Conservation (phyloP, 23 tunicate species). For the Diplosoma virens region DNA sequence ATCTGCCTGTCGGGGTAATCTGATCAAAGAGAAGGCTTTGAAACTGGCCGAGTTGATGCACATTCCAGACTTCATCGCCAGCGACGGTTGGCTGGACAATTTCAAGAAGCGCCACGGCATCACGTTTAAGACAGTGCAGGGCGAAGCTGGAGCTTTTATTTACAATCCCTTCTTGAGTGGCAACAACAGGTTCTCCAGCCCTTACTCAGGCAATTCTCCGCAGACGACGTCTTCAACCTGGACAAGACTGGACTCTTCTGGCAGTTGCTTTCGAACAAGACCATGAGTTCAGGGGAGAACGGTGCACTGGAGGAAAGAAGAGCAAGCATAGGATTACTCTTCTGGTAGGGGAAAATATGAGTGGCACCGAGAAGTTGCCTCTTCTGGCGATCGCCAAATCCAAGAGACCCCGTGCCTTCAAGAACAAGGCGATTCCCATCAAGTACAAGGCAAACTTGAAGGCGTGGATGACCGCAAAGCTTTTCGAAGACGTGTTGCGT, state of each 20-base stretch:
- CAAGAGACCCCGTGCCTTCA: constrained; percentile 22
- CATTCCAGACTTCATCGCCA: constrained; percentile 37
- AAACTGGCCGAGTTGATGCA: too few relatives aligned
- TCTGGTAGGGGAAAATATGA: constrained; percentile 40
- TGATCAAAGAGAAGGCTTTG: too few relatives aligned
- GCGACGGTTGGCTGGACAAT: constrained; percentile 40
- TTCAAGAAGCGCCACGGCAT: constrained; percentile 44
- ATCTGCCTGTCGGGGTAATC: constrained; percentile 38
- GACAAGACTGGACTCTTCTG: constrained; percentile 37
- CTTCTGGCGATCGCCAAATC: constrained; percentile 45
- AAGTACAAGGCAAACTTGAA: constrained; percentile 37
- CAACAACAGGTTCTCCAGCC: constrained; percentile 47
- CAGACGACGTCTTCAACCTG: constrained; percentile 41
- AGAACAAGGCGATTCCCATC: constrained; percentile 40
- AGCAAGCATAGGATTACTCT: constrained; percentile 51
- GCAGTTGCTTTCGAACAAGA: constrained; percentile 30
- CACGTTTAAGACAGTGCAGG: constrained; percentile 38
- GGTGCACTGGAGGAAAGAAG: constrained; percentile 47
- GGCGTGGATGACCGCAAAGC: constrained; percentile 26
- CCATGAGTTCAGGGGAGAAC: constrained; percentile 23
- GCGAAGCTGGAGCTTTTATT: constrained; percentile 38
- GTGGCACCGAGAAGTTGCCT: constrained; percentile 44
- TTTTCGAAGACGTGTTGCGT: constrained; percentile 56
- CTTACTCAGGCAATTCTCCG: constrained; percentile 31
- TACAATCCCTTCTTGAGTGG: constrained; percentile 34